These are phyloP conservation scores for Callionymus lyra DNA, from an alignment of 2,113 vertebrate genomes.

Conservation along the genomic window DNA sequence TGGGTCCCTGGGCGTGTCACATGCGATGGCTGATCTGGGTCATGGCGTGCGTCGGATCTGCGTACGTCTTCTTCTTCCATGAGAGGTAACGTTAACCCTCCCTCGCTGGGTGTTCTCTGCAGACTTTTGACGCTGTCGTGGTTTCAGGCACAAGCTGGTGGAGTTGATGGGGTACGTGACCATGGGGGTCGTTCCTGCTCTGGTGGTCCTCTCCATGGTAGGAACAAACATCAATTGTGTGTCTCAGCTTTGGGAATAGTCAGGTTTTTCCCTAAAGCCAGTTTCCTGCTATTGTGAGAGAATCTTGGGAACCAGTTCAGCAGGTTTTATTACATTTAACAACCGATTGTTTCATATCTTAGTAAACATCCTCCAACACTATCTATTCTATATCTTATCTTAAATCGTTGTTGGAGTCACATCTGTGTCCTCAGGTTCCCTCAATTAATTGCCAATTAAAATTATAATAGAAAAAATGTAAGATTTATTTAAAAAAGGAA, in stretches of 20 bases:
- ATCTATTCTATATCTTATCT: too few species aligned
- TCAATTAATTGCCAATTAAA: too few species aligned
- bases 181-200: constrained; percentile 83
- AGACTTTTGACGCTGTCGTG: constrained; percentile 15
- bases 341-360: too few species aligned
- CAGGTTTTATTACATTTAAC: too few species aligned
- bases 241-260: neutral
- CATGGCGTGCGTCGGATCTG: constrained; percentile 75
- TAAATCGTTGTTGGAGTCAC: too few species aligned
- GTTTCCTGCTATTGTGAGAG: constrained; percentile 29
- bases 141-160: constrained; percentile 81
- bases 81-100: constrained; percentile 69
- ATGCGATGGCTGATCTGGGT: constrained; percentile 92
- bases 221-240: constrained; percentile 32
- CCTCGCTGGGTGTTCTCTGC: constrained; percentile 1
- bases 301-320: too few species aligned
- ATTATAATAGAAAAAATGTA: too few species aligned
- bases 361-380: too few species aligned
- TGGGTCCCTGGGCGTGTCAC: constrained; percentile 83
- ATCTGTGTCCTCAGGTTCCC: too few species aligned
- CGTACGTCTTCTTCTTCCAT: constrained; percentile 84
- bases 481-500: too few species aligned
- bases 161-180: constrained; percentile 81
- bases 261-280: neutral
- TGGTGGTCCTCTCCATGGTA: constrained; percentile 91